Evolutionary conservation across 2,888 invertebrate genomes (phyloP).

Genomic region (Smittia sp.): DNA sequence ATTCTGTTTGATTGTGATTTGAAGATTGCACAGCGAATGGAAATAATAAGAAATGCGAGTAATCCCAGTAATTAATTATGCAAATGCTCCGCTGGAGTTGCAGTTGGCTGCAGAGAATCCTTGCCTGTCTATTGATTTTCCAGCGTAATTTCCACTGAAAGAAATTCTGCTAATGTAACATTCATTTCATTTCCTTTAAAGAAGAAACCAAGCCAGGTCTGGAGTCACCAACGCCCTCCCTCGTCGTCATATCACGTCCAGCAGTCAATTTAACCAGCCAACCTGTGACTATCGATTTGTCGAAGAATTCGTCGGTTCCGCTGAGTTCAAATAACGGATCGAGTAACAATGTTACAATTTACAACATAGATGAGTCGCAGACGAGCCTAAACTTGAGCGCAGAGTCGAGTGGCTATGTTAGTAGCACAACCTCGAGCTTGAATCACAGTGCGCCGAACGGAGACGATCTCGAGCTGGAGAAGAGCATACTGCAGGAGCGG

Average conservation of each 20-base stretch:
- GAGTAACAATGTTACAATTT: constrained; percentile 27
- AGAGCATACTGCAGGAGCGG: background rate
- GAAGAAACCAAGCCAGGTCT: constrained; percentile 14
- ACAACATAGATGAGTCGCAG: constrained; percentile 43
- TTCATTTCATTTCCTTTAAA: background rate
- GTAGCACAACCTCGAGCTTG: constrained; percentile 44
- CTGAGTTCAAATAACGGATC: constrained; percentile 1
- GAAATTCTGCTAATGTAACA: background rate
- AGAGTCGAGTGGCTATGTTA: constrained; percentile 46
- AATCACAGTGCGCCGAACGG: constrained; percentile 32
- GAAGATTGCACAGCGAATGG: background rate
- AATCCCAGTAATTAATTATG: constrained; percentile 16
- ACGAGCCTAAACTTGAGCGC: constrained; percentile 46
- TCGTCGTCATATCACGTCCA: constrained; percentile 38
- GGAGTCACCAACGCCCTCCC: constrained; percentile 17
- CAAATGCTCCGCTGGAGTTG: background rate
- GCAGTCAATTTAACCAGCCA: constrained; percentile 19
- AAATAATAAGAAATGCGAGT: background rate
- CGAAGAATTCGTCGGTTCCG: background rate
- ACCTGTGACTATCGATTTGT: constrained; percentile 34
- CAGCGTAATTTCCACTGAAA: background rate
- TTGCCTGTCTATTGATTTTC: background rate
- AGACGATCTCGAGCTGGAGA: constrained; percentile 21
- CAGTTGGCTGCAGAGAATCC: background rate
- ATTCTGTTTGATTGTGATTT: background rate